Percentiles rank a stretch among this genome's conserved stretches.
These are phyloP conservation scores for Rhamnusium bicolor DNA, from an alignment of 2,888 invertebrate genomes.

Conservation along the genomic window DNA sequence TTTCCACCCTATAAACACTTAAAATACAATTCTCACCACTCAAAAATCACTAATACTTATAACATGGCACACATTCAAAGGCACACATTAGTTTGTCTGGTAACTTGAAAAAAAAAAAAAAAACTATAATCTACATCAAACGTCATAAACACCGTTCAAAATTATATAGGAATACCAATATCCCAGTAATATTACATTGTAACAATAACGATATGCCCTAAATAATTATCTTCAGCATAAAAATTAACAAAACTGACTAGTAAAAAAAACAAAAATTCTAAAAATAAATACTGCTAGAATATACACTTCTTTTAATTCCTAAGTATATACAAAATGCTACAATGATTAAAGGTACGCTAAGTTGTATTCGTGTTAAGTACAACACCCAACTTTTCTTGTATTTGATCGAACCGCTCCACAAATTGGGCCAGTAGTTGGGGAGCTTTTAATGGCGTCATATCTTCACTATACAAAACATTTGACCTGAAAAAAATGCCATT, in stretches of 20 bases:
- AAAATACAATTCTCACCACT: slow-evolving; percentile 8
- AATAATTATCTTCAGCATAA: neutral
- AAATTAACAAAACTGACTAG: slow-evolving; percentile 24
- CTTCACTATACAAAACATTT: slow-evolving; percentile 44
- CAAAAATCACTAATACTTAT: neutral
- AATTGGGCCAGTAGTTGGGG: slow-evolving; percentile 67
- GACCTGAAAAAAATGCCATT: slow-evolving; percentile 38
- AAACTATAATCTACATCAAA: neutral
- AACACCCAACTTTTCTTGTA: slow-evolving; percentile 65
- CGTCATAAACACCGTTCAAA: neutral
- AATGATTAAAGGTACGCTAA: slow-evolving; percentile 13
- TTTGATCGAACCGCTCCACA: slow-evolving; percentile 66
- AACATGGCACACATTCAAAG: slow-evolving; percentile 25
- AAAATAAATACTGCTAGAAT: slow-evolving; percentile 1
- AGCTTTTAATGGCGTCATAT: slow-evolving; percentile 58
- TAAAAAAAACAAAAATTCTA: slow-evolving; percentile 12
- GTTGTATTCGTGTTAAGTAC: slow-evolving; percentile 37
- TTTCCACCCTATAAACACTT: neutral
- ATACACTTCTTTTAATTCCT: neutral
- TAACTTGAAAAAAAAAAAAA: slow-evolving; percentile 9
- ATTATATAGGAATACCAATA: neutral
- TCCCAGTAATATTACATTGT: neutral
- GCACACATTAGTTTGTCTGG: slow-evolving; percentile 23
- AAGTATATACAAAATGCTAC: too few species aligned
- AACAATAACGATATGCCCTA: neutral